Conservation (phyloP, 1,140 invertebrate species). For the Drosophila nannoptera region DNA sequence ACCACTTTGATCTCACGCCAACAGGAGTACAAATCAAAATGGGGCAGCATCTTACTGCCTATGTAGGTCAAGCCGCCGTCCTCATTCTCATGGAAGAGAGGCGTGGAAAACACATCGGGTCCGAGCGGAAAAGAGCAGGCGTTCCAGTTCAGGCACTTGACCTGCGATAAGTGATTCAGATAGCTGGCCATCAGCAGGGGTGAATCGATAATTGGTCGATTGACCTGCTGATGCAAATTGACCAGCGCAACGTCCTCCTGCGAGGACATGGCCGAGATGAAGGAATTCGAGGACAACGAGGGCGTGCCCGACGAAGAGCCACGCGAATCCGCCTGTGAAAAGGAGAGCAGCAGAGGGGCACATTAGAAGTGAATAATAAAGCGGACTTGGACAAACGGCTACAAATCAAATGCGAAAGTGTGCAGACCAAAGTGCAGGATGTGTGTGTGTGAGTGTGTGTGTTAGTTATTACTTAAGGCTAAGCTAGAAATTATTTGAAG, state of each 20-base stretch:
- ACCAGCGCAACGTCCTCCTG: conserved; percentile 95
- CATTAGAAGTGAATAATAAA: background rate
- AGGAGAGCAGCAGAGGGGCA: conserved; percentile 14
- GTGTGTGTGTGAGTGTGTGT: background rate
- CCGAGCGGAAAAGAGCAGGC: conserved; percentile 84
- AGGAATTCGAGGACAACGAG: conserved; percentile 91
- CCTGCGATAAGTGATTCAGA: conserved; percentile 93
- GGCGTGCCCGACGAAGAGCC: conserved; percentile 76
- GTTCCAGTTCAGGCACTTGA: conserved; percentile 85
- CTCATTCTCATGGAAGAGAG: conserved; percentile 86
- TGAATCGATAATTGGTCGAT: conserved; percentile 95
- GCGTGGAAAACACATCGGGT: conserved; percentile 86
- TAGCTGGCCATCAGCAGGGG: conserved; percentile 97
- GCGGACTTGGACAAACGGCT: conserved; percentile 4
- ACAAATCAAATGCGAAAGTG: conserved; percentile 29
- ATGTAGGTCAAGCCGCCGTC: conserved; percentile 88
- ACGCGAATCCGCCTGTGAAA: conserved; percentile 71
- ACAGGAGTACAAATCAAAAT: conserved; percentile 74
- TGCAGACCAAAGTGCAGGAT: conserved; percentile 24
- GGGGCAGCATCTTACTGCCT: conserved; percentile 81
- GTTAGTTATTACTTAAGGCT: conserved; percentile 27
- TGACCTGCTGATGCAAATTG: conserved; percentile 96
- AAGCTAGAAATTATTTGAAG: conserved; percentile 36
- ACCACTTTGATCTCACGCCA: conserved; percentile 80
- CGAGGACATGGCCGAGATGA: conserved; percentile 95